These are phyloP conservation scores for Eriocheir sinensis DNA, from an alignment of 1,140 invertebrate genomes.

Conservation along the genomic window DNA sequence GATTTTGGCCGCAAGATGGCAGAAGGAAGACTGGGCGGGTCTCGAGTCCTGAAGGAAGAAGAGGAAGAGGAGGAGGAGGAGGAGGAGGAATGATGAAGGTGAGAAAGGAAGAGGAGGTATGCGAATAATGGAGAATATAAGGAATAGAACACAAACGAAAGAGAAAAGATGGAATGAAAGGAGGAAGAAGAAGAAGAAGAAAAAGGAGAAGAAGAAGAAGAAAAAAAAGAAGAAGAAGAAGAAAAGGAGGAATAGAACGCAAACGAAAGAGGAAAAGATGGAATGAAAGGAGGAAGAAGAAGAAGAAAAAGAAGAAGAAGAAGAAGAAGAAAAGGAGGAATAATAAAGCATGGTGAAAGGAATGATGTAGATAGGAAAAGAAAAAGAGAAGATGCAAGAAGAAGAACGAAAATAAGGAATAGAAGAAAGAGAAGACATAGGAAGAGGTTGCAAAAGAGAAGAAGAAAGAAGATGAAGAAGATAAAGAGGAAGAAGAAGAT, in stretches of 20 bases:
- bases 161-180: too few relatives aligned
- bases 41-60: background rate
- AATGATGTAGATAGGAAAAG: background rate
- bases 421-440: background rate
- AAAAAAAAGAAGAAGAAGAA: background rate
- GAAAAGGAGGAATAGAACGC: background rate
- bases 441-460: background rate
- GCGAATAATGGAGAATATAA: background rate
- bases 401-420: background rate
- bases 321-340: background rate
- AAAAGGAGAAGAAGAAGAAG: background rate
- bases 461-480: background rate
- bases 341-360: too few relatives aligned
- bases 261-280: background rate
- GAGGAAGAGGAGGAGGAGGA: background rate
- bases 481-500: background rate
- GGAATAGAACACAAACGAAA: too few relatives aligned
- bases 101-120: background rate
- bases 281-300: background rate
- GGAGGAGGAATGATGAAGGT: background rate
- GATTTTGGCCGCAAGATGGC: conserved; percentile 11
- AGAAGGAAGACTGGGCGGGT: background rate
- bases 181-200: background rate
- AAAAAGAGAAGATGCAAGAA: background rate
- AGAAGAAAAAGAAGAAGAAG: background rate